A percentile compares a stretch with the other conserved stretches of the same genome.
These are phyloP conservation scores for Cirrhinus mrigala DNA, from an alignment of 2,797 vertebrate species.

Conservation along the genomic window DNA sequence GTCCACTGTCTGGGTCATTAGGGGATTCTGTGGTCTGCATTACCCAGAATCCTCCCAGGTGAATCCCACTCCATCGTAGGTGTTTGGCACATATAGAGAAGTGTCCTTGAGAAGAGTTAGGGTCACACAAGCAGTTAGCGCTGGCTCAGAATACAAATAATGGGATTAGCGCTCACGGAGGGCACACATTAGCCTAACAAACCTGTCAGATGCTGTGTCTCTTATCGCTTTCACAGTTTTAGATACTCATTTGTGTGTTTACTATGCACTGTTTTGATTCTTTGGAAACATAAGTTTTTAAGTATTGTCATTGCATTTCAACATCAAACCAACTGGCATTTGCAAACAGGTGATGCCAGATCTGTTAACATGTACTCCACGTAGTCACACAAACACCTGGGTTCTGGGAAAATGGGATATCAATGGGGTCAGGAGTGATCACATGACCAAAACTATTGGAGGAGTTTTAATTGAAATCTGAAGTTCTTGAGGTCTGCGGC, in stretches of 20 bases:
- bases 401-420: constrained; percentile 36
- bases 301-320: background rate
- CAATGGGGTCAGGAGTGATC: constrained; percentile 57
- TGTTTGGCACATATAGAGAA: constrained; percentile 57
- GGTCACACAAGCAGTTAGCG: constrained; percentile 61
- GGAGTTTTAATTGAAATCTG: constrained; percentile 65
- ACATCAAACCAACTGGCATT: background rate
- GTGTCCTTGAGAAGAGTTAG: constrained; percentile 63
- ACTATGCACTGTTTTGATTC: background rate
- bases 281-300: background rate
- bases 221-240: constrained; percentile 41
- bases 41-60: constrained; percentile 51
- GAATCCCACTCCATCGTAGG: constrained; percentile 51
- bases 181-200: constrained; percentile 58
- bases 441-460: constrained; percentile 56
- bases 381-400: constrained; percentile 28
- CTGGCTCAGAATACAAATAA: constrained; percentile 61
- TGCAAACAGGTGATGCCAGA: background rate
- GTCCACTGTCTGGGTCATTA: constrained; percentile 43
- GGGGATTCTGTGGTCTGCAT: constrained; percentile 46
- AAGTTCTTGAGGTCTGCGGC: constrained; percentile 58
- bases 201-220: constrained; percentile 52
- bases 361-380: background rate
- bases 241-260: constrained; percentile 1
- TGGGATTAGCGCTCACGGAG: constrained; percentile 55